Evolutionary conservation across 2,113 vertebrate genomes (phyloP).

Genomic region (Mellivora capensis): DNA sequence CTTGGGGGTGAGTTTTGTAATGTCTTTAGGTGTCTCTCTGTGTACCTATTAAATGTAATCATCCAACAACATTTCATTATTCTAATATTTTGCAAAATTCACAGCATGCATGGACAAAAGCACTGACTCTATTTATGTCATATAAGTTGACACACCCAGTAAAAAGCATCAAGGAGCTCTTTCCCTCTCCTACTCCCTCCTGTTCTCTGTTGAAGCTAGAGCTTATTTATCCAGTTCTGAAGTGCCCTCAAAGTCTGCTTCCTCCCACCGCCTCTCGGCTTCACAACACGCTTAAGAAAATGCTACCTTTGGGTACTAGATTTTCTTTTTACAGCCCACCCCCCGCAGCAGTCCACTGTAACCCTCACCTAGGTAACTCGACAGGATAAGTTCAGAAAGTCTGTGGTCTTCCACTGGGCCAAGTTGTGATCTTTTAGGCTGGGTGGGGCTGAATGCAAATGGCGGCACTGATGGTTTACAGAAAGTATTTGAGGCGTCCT

Average conservation of each 20-base stretch:
- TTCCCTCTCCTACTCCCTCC: slow-evolving; percentile 19
- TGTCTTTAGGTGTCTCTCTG: not conserved
- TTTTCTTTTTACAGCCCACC: slow-evolving; percentile 4
- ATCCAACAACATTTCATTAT: not conserved
- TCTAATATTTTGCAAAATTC: slow-evolving; percentile 28
- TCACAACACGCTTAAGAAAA: not conserved
- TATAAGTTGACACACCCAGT: not conserved
- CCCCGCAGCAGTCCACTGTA: not conserved
- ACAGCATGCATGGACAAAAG: not conserved
- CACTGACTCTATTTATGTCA: not conserved
- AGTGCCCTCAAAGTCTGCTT: slow-evolving; percentile 25
- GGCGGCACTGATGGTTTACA: slow-evolving; percentile 10
- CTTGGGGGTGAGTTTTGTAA: not conserved
- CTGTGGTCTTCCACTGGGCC: not conserved
- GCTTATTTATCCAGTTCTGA: not conserved
- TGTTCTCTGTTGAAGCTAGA: slow-evolving; percentile 38
- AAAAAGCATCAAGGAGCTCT: not conserved
- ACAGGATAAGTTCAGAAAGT: not conserved
- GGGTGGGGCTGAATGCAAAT: slow-evolving; percentile 7
- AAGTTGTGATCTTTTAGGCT: not conserved
- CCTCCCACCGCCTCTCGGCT: slow-evolving; percentile 14
- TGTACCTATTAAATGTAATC: not conserved
- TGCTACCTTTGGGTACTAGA: not conserved
- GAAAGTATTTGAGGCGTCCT: slow-evolving; percentile 44
- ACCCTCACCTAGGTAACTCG: not conserved